A percentile compares a stretch with the other conserved stretches of the same genome.
phyloP scores from a whole-genome alignment of 2,888 invertebrate genomes.

The Eristalis intricaria region DNA sequence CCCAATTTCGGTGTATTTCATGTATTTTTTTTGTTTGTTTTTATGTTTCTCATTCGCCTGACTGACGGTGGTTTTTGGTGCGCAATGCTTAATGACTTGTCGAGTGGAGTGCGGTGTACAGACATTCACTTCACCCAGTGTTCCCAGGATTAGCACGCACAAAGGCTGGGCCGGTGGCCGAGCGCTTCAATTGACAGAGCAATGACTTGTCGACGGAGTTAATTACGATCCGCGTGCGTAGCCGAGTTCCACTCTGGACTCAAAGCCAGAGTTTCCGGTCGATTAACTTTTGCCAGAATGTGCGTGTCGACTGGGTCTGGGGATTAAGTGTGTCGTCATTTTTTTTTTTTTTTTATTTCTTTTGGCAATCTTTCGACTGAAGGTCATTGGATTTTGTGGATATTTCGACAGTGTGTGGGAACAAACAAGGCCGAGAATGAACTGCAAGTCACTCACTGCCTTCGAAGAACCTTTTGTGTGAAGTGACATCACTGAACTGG shows the following conservation, averaged over 20 bases:
- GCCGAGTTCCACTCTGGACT: conserved; percentile 8
- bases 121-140: not conserved
- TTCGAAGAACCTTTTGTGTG: no score
- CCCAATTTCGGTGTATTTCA: conserved; percentile 27
- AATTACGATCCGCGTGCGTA: conserved; percentile 26
- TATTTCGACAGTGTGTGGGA: not conserved
- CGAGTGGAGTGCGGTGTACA: conserved; percentile 14
- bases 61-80: conserved; percentile 28
- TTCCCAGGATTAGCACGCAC: conserved; percentile 46
- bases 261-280: conserved; percentile 37
- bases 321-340: conserved; percentile 12
- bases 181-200: conserved; percentile 38
- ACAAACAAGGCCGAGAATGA: not conserved
- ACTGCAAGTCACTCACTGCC: not conserved
- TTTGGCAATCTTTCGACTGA: not conserved
- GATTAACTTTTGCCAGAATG: conserved; percentile 49
- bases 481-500: no score
- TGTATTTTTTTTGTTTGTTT: not conserved
- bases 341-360: not conserved
- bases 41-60: conserved; percentile 12
- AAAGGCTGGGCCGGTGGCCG: not conserved
- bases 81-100: conserved; percentile 43
- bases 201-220: conserved; percentile 46
- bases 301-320: not conserved
- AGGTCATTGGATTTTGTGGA: conserved; percentile 3